These are phyloP conservation scores for Elephantulus edwardii DNA, from an alignment of 2,113 vertebrate species.

Conservation along the genomic window DNA sequence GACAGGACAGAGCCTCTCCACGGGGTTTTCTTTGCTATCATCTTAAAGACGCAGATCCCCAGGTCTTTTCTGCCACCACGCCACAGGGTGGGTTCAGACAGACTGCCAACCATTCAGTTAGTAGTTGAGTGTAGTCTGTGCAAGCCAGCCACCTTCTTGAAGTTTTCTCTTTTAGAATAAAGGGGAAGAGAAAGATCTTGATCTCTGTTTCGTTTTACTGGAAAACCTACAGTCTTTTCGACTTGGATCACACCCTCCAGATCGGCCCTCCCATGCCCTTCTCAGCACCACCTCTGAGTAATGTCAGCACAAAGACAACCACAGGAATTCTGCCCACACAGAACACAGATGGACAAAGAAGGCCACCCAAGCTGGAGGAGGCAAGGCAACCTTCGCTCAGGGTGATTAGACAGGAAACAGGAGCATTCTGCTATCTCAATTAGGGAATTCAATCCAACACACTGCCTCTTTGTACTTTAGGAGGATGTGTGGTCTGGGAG, in stretches of 20 bases:
- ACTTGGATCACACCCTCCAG: background rate
- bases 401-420: background rate
- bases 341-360: background rate
- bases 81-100: background rate
- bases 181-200: background rate
- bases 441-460: background rate
- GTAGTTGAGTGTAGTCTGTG: background rate
- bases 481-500: conserved; percentile 56
- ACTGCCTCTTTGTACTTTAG: conserved; percentile 34
- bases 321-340: conserved; percentile 21
- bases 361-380: conserved; percentile 13
- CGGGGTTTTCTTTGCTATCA: background rate
- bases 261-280: background rate
- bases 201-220: background rate
- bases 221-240: background rate
- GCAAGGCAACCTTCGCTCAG: background rate
- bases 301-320: background rate
- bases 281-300: background rate
- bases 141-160: background rate
- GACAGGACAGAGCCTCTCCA: background rate
- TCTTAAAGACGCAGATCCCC: background rate
- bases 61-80: background rate
- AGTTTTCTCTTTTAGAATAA: conserved; percentile 14
- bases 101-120: background rate
- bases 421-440: background rate